These are phyloP conservation scores for Blastomussa wellsi DNA, from an alignment of 92 coral and sea anemone genomes.

Conservation along the genomic window DNA sequence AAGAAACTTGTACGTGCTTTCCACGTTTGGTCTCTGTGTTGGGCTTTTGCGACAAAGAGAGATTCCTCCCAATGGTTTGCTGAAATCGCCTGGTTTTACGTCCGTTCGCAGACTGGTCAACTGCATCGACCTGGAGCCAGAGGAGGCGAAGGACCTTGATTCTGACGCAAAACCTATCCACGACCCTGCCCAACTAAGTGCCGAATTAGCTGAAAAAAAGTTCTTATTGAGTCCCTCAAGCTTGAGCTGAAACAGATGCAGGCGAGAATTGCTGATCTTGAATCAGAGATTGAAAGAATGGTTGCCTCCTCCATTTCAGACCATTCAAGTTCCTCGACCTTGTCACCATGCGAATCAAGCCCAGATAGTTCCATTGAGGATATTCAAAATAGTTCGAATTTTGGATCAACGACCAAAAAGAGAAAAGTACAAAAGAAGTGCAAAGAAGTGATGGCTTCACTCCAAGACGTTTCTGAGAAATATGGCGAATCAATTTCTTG, in stretches of 20 bases:
- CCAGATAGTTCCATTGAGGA: neutral
- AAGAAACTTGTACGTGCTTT: neutral
- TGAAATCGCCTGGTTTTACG: slow-evolving; percentile 21
- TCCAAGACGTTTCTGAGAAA: slow-evolving; percentile 1
- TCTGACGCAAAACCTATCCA: neutral
- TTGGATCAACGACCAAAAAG: slow-evolving; percentile 29
- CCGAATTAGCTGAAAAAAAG: neutral
- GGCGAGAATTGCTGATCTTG: slow-evolving; percentile 15
- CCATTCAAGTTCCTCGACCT: neutral
- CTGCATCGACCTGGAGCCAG: slow-evolving; percentile 30
- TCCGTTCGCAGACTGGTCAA: slow-evolving; percentile 20
- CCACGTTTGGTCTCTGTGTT: slow-evolving; percentile 42
- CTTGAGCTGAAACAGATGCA: slow-evolving; percentile 7
- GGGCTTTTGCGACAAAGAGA: slow-evolving; percentile 41
- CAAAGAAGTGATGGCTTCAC: neutral
- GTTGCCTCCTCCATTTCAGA: neutral
- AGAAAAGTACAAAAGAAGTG: neutral
- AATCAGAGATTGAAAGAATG: neutral
- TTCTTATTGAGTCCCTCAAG: neutral
- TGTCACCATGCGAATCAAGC: neutral
- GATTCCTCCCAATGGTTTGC: slow-evolving; percentile 11
- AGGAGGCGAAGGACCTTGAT: slow-evolving; percentile 1
- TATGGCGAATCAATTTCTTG: slow-evolving; percentile 26
- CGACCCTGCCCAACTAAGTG: neutral
- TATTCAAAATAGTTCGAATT: slow-evolving; percentile 4